These are phyloP conservation scores for Silurus meridionalis DNA, from an alignment of 2,113 vertebrate genomes.

Conservation along the genomic window DNA sequence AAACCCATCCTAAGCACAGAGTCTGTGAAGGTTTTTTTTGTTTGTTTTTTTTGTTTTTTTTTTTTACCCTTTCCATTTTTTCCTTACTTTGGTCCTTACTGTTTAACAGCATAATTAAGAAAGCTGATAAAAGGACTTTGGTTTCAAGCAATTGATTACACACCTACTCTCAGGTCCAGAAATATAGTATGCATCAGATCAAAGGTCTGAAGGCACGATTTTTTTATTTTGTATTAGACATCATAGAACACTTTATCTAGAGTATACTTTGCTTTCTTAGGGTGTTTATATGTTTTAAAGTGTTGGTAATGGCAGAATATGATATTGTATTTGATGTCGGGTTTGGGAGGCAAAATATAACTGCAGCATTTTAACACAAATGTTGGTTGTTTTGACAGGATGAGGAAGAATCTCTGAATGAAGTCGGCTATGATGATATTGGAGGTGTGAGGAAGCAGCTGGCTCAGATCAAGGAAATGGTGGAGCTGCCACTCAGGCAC, in stretches of 20 bases:
- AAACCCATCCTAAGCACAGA: background rate
- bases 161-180: background rate
- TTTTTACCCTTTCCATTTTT: too few relatives aligned
- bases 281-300: background rate
- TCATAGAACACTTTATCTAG: background rate
- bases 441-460: constrained; percentile 96
- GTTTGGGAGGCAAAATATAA: too few relatives aligned
- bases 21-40: too few relatives aligned
- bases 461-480: constrained; percentile 99
- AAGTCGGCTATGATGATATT: constrained; percentile 98
- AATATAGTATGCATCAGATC: background rate
- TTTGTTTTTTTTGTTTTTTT: background rate
- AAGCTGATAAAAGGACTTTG: background rate
- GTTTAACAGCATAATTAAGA: background rate
- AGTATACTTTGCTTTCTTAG: background rate
- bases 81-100: background rate
- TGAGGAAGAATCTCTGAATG: constrained; percentile 96
- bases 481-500: constrained; percentile 93
- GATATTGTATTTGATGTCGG: background rate
- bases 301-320: background rate
- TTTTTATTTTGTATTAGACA: too few relatives aligned
- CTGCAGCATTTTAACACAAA: background rate
- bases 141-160: background rate
- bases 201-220: background rate
- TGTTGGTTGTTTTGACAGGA: constrained; percentile 72